phyloP scores from a whole-genome alignment of 2,797 vertebrate genomes.

The Pantherophis vulpinus region DNA sequence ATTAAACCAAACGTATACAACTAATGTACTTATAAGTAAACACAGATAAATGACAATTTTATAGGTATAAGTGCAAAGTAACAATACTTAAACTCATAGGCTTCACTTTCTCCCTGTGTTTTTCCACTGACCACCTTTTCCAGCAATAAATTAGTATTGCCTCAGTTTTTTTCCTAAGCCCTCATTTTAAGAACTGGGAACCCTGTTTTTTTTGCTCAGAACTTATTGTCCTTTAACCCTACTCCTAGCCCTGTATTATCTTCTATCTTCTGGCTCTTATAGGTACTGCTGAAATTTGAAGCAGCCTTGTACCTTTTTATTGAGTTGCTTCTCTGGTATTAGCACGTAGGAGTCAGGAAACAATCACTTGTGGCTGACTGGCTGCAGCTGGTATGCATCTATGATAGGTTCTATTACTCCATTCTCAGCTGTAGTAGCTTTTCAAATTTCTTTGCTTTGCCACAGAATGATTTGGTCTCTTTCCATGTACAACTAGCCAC shows the following conservation, averaged over 20 bases:
- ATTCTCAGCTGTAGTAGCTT: not conserved
- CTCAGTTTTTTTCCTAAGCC: not conserved
- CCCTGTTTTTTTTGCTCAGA: not conserved
- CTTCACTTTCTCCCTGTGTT: not conserved
- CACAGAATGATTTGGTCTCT: not conserved
- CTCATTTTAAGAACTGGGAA: not conserved
- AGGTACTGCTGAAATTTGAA: not conserved
- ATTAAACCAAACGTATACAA: not conserved
- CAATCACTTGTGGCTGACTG: not conserved
- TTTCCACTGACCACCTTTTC: not conserved
- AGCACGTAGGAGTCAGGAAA: not conserved
- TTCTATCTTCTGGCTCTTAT: not conserved
- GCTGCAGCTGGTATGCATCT: not conserved
- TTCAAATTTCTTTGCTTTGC: not conserved
- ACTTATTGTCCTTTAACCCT: not conserved
- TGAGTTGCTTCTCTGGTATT: not conserved
- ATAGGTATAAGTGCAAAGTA: not conserved
- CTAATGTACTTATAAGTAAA: not conserved
- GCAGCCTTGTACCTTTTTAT: not conserved
- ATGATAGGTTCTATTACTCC: not conserved
- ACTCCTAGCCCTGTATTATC: not conserved
- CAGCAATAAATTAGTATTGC: not conserved
- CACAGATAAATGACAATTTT: not conserved
- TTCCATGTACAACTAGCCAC: not conserved
- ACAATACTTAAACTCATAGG: not conserved